A percentile compares a stretch with the other conserved stretches of the same genome.
These are phyloP conservation scores for Hemicentrotus pulcherrimus DNA, from an alignment of 35 echinoderm and acorn worm species.

Conservation along the genomic window DNA sequence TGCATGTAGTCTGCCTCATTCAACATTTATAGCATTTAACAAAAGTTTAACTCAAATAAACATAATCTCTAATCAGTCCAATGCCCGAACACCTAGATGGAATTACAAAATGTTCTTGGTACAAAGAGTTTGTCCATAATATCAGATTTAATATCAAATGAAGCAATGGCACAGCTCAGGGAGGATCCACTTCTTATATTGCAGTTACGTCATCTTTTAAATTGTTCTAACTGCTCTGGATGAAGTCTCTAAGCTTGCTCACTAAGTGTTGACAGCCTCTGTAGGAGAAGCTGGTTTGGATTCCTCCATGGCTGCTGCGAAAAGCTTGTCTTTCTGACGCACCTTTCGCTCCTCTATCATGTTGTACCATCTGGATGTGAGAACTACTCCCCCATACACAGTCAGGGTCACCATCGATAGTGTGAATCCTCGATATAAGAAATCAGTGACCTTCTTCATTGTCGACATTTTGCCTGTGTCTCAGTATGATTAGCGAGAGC, in stretches of 20 bases:
- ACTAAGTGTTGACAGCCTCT: background rate
- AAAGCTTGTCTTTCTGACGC: background rate
- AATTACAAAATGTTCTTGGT: no score
- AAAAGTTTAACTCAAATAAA: no score
- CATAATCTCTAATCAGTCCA: no score
- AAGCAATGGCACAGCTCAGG: background rate
- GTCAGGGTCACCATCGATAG: slow-evolving; percentile 56
- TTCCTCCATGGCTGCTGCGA: background rate
- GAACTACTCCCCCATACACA: slow-evolving; percentile 45
- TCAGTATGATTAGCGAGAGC: background rate
- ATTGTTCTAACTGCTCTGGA: background rate
- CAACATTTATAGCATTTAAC: no score
- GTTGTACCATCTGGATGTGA: background rate
- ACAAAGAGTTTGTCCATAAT: background rate
- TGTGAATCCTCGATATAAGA: slow-evolving; percentile 52
- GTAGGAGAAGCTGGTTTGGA: background rate
- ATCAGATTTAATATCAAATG: background rate
- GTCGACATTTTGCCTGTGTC: slow-evolving; percentile 8
- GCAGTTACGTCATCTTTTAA: background rate
- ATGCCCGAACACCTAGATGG: no score
- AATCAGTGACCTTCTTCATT: slow-evolving; percentile 46
- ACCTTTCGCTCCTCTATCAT: slow-evolving; percentile 35
- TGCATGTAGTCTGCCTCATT: no score
- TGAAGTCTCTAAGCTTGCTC: background rate
- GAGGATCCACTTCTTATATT: background rate